Base-by-base conservation (phyloP, 2,113 vertebrate genomes). In the Oncorhynchus keta region DNA sequence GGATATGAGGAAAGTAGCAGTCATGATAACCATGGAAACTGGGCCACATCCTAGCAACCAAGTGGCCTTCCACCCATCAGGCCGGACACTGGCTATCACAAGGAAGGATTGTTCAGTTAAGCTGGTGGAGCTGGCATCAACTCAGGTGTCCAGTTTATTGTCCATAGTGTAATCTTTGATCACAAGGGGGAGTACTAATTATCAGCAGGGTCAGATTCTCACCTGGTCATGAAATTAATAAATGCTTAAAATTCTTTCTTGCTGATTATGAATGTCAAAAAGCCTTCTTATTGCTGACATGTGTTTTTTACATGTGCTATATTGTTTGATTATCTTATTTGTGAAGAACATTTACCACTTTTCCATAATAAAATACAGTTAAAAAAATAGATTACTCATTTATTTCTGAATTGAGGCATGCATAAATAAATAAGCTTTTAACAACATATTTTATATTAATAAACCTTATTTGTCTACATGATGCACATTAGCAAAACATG, bases 1-100 rank as follows among this genome's bases (percentile, higher is more conserved):
- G 95, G 96, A 97, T 75, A 70, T 94, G 64, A 83, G 88, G 72
- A 94, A 87, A n/a, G 79, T 78, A 0, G 48, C 84, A 1, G 82
- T 91, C 0, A 7, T 89, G 11, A 78, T 90, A 0, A 90, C 92
- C 0, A 48, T 95, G 61, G 95, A 96, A 5, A 76, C 89, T 0
- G 94, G 95, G 3, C 95, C 94, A 0, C 82, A 86, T 76, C 83
- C 91, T 1, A 91, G 93, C 87, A 97, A 95, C 76, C 94, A 96
- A 64, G 90, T 95, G 51, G 78, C 81, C 11, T 97, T 96, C 67
- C 90, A 93, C 83, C 85, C 28, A 4, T 93, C 92, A 4, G 95
- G 96, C 86, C 86, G 45, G 64, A 68, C 61, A 11, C 86, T 96
- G 79, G 95, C 94, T 14, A 83, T 95, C 1, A 94, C 93, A 0